Conservation (phyloP, 2,888 invertebrate genomes). For the Eucera pruinosa region DNA sequence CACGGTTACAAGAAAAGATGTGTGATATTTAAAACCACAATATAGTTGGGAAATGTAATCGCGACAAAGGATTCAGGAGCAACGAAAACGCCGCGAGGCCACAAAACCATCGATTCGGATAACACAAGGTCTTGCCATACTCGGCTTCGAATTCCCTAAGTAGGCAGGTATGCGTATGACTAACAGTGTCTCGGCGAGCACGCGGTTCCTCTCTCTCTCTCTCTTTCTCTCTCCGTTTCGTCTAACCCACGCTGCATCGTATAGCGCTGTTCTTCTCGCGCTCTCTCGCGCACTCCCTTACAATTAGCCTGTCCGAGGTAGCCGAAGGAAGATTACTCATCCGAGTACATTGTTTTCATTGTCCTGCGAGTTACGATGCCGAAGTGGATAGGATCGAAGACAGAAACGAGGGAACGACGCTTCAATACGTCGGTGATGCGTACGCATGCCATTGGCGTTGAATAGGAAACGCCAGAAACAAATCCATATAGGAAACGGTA, state of each 20-base stretch:
- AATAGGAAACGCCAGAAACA: too few relatives aligned
- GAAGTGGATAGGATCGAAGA: conserved; percentile 29
- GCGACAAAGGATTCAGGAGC: not conserved
- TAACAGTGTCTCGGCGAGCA: conserved; percentile 58
- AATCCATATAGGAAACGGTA: too few relatives aligned
- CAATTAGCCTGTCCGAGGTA: conserved; percentile 58
- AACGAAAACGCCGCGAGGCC: not conserved
- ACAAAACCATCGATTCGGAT: conserved; percentile 54
- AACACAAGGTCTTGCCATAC: conserved; percentile 61
- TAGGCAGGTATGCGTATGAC: conserved; percentile 68
- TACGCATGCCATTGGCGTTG: too few relatives aligned
- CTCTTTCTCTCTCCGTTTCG: not conserved
- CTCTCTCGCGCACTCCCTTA: conserved; percentile 24
- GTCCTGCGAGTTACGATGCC: conserved; percentile 57
- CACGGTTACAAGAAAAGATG: too few relatives aligned
- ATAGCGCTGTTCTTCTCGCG: conserved; percentile 13
- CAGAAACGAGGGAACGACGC: conserved; percentile 11
- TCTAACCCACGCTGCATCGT: not conserved
- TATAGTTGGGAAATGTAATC: not conserved
- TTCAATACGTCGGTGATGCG: too few relatives aligned
- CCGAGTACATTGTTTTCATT: conserved; percentile 70
- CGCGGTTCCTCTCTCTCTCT: conserved; percentile 13
- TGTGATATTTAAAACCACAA: not conserved
- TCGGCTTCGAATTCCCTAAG: conserved; percentile 65
- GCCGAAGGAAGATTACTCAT: conserved; percentile 69